These are phyloP conservation scores for Pantherophis guttatus DNA, from an alignment of 2,113 vertebrate species.

Conservation along the genomic window DNA sequence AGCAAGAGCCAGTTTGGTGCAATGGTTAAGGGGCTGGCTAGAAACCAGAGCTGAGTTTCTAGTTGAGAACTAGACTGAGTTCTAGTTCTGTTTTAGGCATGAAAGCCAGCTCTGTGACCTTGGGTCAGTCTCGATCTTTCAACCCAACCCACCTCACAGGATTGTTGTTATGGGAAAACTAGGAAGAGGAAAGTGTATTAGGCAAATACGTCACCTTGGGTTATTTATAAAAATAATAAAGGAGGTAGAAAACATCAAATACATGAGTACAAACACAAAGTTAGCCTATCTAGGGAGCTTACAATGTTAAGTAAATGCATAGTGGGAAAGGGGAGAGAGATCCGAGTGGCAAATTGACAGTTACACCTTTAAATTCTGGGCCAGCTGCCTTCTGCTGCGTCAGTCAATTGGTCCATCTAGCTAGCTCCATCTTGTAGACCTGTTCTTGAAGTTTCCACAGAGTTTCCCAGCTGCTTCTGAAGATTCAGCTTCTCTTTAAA, in stretches of 20 bases:
- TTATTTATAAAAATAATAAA: not conserved
- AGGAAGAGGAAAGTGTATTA: not conserved
- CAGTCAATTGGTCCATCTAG: not conserved
- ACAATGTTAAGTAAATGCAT: not conserved
- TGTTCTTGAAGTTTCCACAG: not conserved
- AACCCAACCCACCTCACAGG: not conserved
- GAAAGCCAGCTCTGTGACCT: not conserved
- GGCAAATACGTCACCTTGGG: not conserved
- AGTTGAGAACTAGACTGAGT: not conserved
- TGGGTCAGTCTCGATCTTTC: not conserved
- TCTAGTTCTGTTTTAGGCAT: not conserved
- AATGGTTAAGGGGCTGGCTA: not conserved
- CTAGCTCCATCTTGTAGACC: not conserved
- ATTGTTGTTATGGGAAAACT: not conserved
- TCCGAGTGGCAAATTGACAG: not conserved
- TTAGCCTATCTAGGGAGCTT: not conserved
- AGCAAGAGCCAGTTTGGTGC: not conserved
- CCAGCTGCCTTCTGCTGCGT: not conserved
- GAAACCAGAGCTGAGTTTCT: not conserved
- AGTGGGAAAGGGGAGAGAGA: no score
- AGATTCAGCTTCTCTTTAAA: not conserved
- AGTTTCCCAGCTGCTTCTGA: not conserved
- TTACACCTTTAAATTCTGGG: not conserved
- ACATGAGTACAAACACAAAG: not conserved
- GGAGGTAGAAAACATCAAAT: not conserved